Evolutionary conservation across 2,113 vertebrate species (phyloP), one percentile per base, ranked within the genome.

Genomic region (Pholis gunnellus): DNA sequence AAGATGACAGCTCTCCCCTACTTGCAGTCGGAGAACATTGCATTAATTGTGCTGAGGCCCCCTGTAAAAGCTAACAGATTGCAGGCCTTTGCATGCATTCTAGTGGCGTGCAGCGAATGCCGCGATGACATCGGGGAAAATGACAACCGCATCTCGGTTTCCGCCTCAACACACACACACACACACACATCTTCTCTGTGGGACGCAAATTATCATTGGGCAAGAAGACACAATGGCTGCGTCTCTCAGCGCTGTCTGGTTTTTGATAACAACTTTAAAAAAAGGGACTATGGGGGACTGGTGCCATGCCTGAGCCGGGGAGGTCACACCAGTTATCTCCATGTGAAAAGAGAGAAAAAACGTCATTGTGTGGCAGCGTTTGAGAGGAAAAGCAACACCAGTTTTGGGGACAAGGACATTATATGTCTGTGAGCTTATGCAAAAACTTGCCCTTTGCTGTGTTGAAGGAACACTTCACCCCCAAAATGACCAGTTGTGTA

Each of bases 201-300:
- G 56, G 68, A 68, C 3, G 20, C 61, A 57, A 69, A 42, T 66
- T 75, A 72, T 90, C 83, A 89, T 75, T 83, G 68, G 83, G 86
- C 48, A 73, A 74, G 61, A 69, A 54, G 20, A 44, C 63, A 93
- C 90, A 93, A 94, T 90, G 75, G 88, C 25, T 17, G 27, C 34
- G 36, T 94, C 94, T 92, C 85, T 94, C 93, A 92, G 40, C 88
- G 46, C 84, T 61, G 91, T 94, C 90, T 94, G 84, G 78, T 83
- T 85, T 78, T 85, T 84, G 87, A 87, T 88, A 78, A 86, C 18
- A 81, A 15, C 64, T 72, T 57, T 56, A 54, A 25, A 76, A 86
- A 89, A 88, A 82, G 60, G 57, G 48, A 60, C 25, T 34, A 72
- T 40, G 14, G 42, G 56, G 71, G 50, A 59, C 63, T 59, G 70